phyloP scores from a whole-genome alignment of 1,140 invertebrate species.

The Drosophila burlai region DNA sequence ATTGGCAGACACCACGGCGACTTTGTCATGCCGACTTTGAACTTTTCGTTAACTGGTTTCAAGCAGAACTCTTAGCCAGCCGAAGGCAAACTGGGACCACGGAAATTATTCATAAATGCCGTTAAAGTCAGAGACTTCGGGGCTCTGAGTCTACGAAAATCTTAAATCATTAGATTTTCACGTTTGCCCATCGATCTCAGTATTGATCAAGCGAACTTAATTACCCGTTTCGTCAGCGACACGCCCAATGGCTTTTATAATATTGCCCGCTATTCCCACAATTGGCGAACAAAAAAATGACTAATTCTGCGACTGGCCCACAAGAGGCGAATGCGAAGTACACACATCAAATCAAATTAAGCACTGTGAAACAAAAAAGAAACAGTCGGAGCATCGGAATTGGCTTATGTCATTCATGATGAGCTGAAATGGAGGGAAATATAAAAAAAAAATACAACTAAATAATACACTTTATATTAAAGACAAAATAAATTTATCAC shows the following conservation, averaged over 20 bases:
- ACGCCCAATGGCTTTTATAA: constrained; percentile 34
- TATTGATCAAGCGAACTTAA: constrained; percentile 16
- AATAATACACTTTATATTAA: neutral
- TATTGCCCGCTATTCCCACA: neutral
- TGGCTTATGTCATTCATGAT: constrained; percentile 30
- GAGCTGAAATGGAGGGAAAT: neutral
- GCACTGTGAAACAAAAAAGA: constrained; percentile 36
- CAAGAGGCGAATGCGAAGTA: constrained; percentile 25
- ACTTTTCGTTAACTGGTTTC: constrained; percentile 31
- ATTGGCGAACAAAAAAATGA: constrained; percentile 13
- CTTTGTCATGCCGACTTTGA: constrained; percentile 39
- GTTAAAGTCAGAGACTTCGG: constrained; percentile 2
- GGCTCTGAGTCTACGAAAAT: neutral
- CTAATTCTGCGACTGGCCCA: constrained; percentile 31
- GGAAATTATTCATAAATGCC: constrained; percentile 41
- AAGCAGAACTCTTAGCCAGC: constrained; percentile 15
- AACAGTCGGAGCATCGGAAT: constrained; percentile 5
- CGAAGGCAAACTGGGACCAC: constrained; percentile 33
- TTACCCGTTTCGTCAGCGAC: constrained; percentile 45
- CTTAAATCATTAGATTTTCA: constrained; percentile 10
- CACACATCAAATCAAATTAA: constrained; percentile 64
- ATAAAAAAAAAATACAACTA: neutral
- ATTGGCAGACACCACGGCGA: constrained; percentile 44
- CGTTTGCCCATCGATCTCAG: constrained; percentile 19
- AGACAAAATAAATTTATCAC: neutral